phyloP scores from a whole-genome alignment of 2,888 invertebrate genomes.

The Conomelus anceps region DNA sequence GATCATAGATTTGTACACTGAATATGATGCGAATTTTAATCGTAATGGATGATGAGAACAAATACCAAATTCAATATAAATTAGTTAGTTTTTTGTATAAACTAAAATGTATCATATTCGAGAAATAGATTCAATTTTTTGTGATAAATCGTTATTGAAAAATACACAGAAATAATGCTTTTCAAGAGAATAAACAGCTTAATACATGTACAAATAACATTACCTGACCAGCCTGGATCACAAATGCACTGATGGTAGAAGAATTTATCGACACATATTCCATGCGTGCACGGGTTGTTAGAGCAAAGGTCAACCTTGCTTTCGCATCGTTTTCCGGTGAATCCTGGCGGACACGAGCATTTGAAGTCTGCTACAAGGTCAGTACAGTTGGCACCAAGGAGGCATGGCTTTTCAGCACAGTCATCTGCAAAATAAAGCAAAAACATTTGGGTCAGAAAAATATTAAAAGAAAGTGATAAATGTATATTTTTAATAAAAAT shows the following conservation, averaged over 20 bases:
- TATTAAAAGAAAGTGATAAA: neutral
- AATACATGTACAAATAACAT: constrained; percentile 8
- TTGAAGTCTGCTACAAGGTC: constrained; percentile 91
- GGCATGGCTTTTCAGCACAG: constrained; percentile 86
- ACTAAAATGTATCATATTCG: too few relatives aligned
- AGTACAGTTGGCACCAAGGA: constrained; percentile 84
- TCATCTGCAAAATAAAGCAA: constrained; percentile 55
- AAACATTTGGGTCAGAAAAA: neutral
- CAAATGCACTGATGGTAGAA: constrained; percentile 85
- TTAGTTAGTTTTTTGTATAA: too few relatives aligned
- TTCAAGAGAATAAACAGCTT: too few relatives aligned
- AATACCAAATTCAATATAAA: too few relatives aligned
- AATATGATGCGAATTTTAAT: too few relatives aligned
- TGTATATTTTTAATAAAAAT: too few relatives aligned
- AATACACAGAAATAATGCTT: too few relatives aligned
- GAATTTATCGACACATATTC: constrained; percentile 83
- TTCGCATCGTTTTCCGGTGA: constrained; percentile 92
- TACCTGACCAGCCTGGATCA: constrained; percentile 82
- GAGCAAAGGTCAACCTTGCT: constrained; percentile 89
- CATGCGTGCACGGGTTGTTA: constrained; percentile 85
- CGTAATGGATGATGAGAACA: too few relatives aligned
- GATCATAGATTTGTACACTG: too few relatives aligned
- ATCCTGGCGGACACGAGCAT: constrained; percentile 90
- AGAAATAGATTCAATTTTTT: too few relatives aligned
- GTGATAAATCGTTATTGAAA: too few relatives aligned